A percentile compares a stretch with the other conserved stretches of the same genome.
Evolutionary conservation across 1,140 invertebrate genomes (phyloP).

Genomic region (Saccostrea cuccullata): DNA sequence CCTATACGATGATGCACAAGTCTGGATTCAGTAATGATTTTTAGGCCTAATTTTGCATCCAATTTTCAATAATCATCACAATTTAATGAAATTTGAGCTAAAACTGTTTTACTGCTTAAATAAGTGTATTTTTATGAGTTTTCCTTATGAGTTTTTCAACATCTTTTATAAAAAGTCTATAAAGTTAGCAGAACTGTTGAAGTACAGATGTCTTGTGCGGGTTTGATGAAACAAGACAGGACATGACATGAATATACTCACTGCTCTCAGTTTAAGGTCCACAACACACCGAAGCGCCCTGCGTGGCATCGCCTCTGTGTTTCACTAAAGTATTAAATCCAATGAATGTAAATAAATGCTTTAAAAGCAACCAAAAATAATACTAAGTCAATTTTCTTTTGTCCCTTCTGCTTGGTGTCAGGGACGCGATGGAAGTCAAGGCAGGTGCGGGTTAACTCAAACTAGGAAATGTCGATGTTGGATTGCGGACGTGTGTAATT

Average conservation of each 20-base stretch:
- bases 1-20: too few relatives aligned
- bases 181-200: background rate
- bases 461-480: background rate
- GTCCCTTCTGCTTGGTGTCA: constrained; percentile 45
- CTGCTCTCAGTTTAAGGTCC: constrained; percentile 71
- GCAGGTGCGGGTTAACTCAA: background rate
- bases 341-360: background rate
- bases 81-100: too few relatives aligned
- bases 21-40: too few relatives aligned
- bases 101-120: too few relatives aligned
- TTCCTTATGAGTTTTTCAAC: too few relatives aligned
- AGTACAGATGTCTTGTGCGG: background rate
- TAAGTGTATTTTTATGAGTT: too few relatives aligned
- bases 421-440: constrained; percentile 53
- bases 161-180: background rate
- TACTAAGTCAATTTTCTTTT: background rate
- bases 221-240: constrained; percentile 27
- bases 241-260: constrained; percentile 54
- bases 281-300: constrained; percentile 73
- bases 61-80: too few relatives aligned
- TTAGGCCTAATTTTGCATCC: too few relatives aligned
- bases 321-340: background rate
- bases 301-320: constrained; percentile 69
- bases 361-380: background rate
- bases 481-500: too few relatives aligned